These are phyloP conservation scores for Sapajus apella DNA, from an alignment of 2,113 vertebrate species.

Conservation along the genomic window DNA sequence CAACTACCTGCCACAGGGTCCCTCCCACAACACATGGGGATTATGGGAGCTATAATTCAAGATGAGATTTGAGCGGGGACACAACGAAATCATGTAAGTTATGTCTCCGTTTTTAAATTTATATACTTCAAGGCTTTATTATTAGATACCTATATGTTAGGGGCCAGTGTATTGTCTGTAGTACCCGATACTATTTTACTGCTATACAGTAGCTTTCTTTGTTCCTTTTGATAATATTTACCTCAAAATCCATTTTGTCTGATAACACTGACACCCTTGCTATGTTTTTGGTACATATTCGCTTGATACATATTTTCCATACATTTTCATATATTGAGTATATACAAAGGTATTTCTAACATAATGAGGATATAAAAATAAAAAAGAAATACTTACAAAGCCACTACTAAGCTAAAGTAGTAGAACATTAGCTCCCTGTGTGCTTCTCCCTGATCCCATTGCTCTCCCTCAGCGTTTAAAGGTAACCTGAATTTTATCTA, in stretches of 20 bases:
- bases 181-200: neutral
- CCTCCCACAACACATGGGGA: too few relatives aligned
- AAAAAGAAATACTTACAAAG: neutral
- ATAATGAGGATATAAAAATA: neutral
- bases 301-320: neutral
- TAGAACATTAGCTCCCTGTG: neutral
- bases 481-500: neutral
- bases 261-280: neutral
- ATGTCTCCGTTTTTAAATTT: neutral
- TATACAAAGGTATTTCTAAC: neutral
- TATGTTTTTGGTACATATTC: neutral
- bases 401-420: neutral
- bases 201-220: neutral
- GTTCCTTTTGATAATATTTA: neutral
- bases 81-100: neutral
- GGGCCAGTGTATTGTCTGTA: neutral
- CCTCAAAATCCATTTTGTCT: constrained; percentile 11
- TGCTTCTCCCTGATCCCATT: neutral
- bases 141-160: neutral
- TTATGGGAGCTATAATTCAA: too few relatives aligned
- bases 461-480: neutral
- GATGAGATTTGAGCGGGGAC: too few relatives aligned
- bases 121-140: neutral
- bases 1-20: too few relatives aligned
- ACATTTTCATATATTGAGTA: neutral